Conservation (phyloP, 2,888 invertebrate genomes). For the Epistrophe eligans region DNA sequence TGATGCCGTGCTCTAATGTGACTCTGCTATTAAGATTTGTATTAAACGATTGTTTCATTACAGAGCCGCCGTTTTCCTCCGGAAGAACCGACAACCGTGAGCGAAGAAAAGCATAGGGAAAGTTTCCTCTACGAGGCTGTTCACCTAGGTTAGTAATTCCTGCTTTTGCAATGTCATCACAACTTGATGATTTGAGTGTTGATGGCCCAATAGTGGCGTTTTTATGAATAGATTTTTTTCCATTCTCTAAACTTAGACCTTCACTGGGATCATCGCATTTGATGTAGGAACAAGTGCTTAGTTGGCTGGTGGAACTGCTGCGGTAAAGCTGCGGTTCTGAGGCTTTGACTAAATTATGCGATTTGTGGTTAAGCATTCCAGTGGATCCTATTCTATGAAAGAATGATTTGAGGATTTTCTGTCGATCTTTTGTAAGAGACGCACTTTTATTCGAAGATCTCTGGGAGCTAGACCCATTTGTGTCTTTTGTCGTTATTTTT, state of each 20-base stretch:
- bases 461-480: conserved; percentile 7
- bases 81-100: conserved; percentile 91
- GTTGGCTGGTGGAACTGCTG: conserved; percentile 91
- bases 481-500: conserved; percentile 29
- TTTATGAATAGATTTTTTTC: conserved; percentile 82
- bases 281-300: conserved; percentile 88
- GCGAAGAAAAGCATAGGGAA: conserved; percentile 91
- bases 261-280: conserved; percentile 93
- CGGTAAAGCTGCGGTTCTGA: conserved; percentile 86
- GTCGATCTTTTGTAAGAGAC: conserved; percentile 78
- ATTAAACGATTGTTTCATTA: conserved; percentile 79
- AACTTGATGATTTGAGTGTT: conserved; percentile 87
- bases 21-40: conserved; percentile 42
- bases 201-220: conserved; percentile 82
- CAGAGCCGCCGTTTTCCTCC: conserved; percentile 87
- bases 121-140: conserved; percentile 87
- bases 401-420: conserved; percentile 89
- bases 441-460: conserved; percentile 62
- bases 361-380: conserved; percentile 87
- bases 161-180: conserved; percentile 89
- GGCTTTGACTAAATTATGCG: conserved; percentile 82
- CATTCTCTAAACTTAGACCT: conserved; percentile 88
- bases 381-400: conserved; percentile 91
- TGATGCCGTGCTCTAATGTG: conserved; percentile 48
- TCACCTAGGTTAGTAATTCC: conserved; percentile 80